Conservation (phyloP, 2,888 invertebrate genomes). For the Flexamia atlantica region DNA sequence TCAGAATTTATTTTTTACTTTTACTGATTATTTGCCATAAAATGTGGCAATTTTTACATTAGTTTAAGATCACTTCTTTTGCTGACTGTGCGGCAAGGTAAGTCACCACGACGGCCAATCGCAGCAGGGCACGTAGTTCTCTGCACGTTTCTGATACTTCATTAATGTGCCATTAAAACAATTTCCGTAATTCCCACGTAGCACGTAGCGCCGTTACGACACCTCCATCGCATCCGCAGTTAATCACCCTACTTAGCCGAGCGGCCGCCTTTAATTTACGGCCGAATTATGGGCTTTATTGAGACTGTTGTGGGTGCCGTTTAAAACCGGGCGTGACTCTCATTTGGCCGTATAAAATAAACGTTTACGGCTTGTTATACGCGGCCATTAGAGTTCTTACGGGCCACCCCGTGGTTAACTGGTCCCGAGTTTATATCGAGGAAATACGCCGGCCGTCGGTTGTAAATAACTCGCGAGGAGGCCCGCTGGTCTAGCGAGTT, state of each 20-base stretch:
- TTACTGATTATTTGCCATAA: no score
- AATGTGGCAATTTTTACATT: no score
- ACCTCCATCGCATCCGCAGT: conserved; percentile 39
- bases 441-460: conserved; percentile 8
- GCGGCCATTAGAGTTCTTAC: conserved; percentile 19
- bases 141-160: conserved; percentile 35
- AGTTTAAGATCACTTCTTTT: no score
- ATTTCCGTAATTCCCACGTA: conserved; percentile 27
- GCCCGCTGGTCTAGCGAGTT: no score
- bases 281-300: conserved; percentile 42
- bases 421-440: not conserved
- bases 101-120: not conserved
- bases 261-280: conserved; percentile 45
- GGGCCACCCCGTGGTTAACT: conserved; percentile 2
- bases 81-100: not conserved
- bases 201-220: conserved; percentile 21
- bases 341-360: conserved; percentile 43
- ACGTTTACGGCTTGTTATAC: conserved; percentile 58
- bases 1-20: no score
- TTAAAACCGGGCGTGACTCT: conserved; percentile 30
- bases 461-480: not conserved
- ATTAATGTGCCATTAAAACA: conserved; percentile 48
- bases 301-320: conserved; percentile 36
- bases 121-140: conserved; percentile 12
- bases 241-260: conserved; percentile 57